Evolutionary conservation across 2,113 vertebrate species (phyloP).

Genomic region (Dicentrarchus labrax): DNA sequence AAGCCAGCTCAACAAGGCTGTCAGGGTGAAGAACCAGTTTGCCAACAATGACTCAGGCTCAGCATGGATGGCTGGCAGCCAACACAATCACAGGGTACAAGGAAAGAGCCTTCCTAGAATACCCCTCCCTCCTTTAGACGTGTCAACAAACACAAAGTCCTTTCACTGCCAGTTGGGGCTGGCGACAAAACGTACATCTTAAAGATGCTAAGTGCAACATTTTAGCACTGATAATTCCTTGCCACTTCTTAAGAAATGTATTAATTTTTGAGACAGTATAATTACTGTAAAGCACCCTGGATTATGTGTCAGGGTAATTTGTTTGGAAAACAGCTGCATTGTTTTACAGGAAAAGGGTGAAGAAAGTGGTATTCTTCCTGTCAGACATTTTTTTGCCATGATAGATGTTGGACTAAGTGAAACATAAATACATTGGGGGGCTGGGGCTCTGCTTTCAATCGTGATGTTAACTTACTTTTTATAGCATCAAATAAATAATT

Average conservation of each 20-base stretch:
- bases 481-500: no score
- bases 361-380: background rate
- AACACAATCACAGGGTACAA: slow-evolving; percentile 56
- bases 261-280: background rate
- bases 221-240: background rate
- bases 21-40: slow-evolving; percentile 59
- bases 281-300: background rate
- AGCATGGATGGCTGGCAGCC: slow-evolving; percentile 55
- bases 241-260: background rate
- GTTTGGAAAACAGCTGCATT: background rate
- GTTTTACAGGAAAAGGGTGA: background rate
- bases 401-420: background rate
- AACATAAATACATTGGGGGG: no score
- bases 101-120: slow-evolving; percentile 54
- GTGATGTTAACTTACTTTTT: no score
- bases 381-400: background rate
- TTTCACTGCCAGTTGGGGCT: slow-evolving; percentile 1
- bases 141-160: slow-evolving; percentile 26
- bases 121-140: slow-evolving; percentile 17
- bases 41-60: slow-evolving; percentile 66
- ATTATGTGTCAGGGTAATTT: background rate
- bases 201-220: background rate
- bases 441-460: no score
- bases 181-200: background rate
- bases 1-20: slow-evolving; percentile 61